Base-by-base conservation (phyloP, 2,797 vertebrate species). In the Atherinosoma microstoma region DNA sequence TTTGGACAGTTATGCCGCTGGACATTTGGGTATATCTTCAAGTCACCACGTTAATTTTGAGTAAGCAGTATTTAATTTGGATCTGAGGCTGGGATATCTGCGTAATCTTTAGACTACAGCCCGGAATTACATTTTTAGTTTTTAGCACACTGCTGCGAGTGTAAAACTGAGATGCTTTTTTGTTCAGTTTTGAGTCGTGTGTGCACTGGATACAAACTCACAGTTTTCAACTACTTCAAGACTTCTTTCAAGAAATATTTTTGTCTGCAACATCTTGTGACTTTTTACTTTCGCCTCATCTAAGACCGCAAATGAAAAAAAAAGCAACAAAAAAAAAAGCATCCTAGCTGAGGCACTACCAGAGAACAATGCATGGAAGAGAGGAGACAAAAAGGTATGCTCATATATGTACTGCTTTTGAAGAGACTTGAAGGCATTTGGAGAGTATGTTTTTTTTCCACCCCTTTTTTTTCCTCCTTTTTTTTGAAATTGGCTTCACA, bases 401-500 rank as follows among this genome's bases (percentile, higher is more conserved):
- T 93, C 79, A 66, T 86, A 74, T 89, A 82, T 90, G 88, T 87
- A 62, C 85, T 83, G 79, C 84, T 91, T 92, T 94, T 92, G 85
- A 92, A 91, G 84, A 75, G 78, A 91, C 90, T 94, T 92, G 80
- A 92, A 94, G 89, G 88, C 84, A 90, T 92, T 92, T 86, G 84
- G 87, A 89, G 84, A 90, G 92, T 93, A 92, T 90, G 76, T 86
- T 90, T 92, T 92, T 92, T 93, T 93, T 88, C 78, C 82, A 75
- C 57, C 70, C 64, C 38, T 61, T 70, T 15, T 63, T 54, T 75
- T 70, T 64, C 60, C 13, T 40, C 13, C 13, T 62, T 53, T 66
- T 73, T 89, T 78, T 86, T 79, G 54, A 87, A 92, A 90, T 92
- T 93, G 93, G 94, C 94, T 95, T 91, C 91, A 94, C 92, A 94